These are phyloP conservation scores for Pionites leucogaster DNA, from an alignment of 2,113 vertebrate species.

Conservation along the genomic window DNA sequence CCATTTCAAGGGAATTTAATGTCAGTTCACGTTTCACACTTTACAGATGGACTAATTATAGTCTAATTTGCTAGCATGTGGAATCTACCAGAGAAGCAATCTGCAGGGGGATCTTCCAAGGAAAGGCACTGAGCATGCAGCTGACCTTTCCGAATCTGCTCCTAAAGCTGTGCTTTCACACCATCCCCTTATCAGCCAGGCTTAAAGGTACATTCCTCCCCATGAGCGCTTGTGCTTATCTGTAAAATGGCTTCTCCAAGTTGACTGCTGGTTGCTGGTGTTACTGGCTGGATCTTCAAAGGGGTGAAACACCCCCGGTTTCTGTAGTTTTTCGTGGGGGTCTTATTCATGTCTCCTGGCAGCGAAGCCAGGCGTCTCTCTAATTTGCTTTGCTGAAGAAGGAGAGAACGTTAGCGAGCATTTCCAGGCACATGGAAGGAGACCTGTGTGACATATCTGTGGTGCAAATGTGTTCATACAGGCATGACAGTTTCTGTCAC, in stretches of 20 bases:
- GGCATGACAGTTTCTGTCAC: constrained; percentile 68
- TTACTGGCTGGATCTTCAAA: constrained; percentile 31
- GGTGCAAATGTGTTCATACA: constrained; percentile 62
- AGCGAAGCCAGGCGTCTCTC: neutral
- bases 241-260: neutral
- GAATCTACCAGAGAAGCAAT: neutral
- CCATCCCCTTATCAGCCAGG: neutral
- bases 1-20: neutral
- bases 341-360: constrained; percentile 14
- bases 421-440: constrained; percentile 50
- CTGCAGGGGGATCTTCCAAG: neutral
- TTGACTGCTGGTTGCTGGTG: neutral
- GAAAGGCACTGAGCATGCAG: neutral
- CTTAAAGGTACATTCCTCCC: neutral
- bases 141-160: constrained; percentile 11
- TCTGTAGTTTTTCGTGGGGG: neutral
- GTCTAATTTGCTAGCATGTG: neutral
- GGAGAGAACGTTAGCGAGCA: neutral
- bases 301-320: neutral
- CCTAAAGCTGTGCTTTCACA: neutral
- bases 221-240: neutral
- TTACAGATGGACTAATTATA: constrained; percentile 29
- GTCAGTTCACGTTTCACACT: neutral
- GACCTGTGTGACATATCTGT: constrained; percentile 55
- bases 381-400: neutral